These are phyloP conservation scores for Papilio polyxenes DNA, from an alignment of 1,140 invertebrate species.

Conservation along the genomic window DNA sequence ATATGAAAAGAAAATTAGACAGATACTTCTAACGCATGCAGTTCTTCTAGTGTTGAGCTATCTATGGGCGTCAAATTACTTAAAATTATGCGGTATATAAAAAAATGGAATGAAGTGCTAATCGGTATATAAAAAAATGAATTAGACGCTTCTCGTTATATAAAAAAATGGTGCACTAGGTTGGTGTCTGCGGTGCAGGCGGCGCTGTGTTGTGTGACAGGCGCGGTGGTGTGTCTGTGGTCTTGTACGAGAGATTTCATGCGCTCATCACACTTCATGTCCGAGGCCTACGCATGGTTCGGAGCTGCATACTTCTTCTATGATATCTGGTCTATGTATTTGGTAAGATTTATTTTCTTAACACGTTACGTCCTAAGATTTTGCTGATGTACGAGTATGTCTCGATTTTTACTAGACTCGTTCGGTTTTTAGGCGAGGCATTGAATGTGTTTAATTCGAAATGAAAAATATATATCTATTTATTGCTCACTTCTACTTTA, in stretches of 20 bases:
- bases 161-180: constrained; percentile 65
- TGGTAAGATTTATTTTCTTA: constrained; percentile 67
- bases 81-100: too few species aligned
- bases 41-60: too few species aligned
- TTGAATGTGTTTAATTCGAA: too few species aligned
- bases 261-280: constrained; percentile 84
- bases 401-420: background rate
- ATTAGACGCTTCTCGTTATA: background rate
- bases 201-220: constrained; percentile 83
- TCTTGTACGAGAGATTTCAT: constrained; percentile 84
- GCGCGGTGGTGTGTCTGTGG: constrained; percentile 83
- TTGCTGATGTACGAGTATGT: background rate
- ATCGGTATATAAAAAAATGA: background rate
- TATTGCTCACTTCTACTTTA: too few species aligned
- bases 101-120: too few species aligned
- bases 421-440: too few species aligned
- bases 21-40: too few species aligned
- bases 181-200: constrained; percentile 86
- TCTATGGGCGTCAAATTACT: too few species aligned
- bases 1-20: too few species aligned
- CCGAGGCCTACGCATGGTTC: constrained; percentile 88
- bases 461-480: too few species aligned
- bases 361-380: background rate
- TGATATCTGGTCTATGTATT: constrained; percentile 88
- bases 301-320: constrained; percentile 89